Percentiles rank a stretch among this genome's conserved stretches.
Conservation (phyloP, 2,888 invertebrate species). For the Cabera pusaria region DNA sequence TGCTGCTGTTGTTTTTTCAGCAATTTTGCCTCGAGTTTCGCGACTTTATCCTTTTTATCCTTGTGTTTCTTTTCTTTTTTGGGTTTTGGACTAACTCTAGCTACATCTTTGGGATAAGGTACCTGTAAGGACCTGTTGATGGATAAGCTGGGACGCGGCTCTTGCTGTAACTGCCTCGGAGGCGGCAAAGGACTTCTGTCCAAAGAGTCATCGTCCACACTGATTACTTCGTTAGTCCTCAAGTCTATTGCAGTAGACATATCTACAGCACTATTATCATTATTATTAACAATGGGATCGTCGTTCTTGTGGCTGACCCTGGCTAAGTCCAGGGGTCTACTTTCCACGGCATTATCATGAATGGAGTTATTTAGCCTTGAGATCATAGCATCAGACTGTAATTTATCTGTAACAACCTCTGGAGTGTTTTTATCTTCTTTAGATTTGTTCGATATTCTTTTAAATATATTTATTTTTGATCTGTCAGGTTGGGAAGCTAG, state of each 20-base stretch:
- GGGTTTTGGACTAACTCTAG: slow-evolving; percentile 82
- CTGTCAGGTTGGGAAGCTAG: slow-evolving; percentile 91
- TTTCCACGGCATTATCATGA: slow-evolving; percentile 54
- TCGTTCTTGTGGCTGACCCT: slow-evolving; percentile 64
- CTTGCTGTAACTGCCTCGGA: slow-evolving; percentile 43
- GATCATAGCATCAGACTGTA: slow-evolving; percentile 69
- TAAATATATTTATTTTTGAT: slow-evolving; percentile 93
- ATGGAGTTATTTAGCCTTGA: slow-evolving; percentile 70
- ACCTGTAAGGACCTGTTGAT: slow-evolving; percentile 73
- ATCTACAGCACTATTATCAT: slow-evolving; percentile 77
- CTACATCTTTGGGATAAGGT: slow-evolving; percentile 76
- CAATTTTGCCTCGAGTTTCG: slow-evolving; percentile 73
- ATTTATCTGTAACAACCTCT: slow-evolving; percentile 69
- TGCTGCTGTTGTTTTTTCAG: slow-evolving; percentile 75
- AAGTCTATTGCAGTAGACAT: slow-evolving; percentile 76
- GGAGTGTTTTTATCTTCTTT: slow-evolving; percentile 83
- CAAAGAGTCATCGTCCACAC: slow-evolving; percentile 75
- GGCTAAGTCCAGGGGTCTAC: slow-evolving; percentile 51
- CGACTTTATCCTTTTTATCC: slow-evolving; percentile 77
- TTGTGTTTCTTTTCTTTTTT: slow-evolving; percentile 84
- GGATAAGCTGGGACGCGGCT: slow-evolving; percentile 63
- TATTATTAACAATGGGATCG: slow-evolving; percentile 75
- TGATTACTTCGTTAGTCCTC: slow-evolving; percentile 77
- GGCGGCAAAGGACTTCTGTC: slow-evolving; percentile 55
- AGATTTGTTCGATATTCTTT: slow-evolving; percentile 91